phyloP scores from a whole-genome alignment of 2,797 vertebrate genomes.

The Neostethus bicornis region DNA sequence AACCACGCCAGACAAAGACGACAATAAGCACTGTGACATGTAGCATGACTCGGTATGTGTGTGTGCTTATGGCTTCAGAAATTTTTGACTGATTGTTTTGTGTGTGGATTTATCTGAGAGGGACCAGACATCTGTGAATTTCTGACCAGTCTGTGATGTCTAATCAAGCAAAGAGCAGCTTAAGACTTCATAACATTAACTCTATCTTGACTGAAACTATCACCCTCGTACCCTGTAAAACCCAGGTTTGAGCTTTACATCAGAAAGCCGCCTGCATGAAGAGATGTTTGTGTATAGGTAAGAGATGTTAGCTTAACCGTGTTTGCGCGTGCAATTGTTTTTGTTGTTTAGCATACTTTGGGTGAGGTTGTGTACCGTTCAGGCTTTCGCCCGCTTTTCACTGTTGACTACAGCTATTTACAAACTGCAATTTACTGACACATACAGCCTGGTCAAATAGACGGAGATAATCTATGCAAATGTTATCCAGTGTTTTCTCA shows the following conservation, averaged over 20 bases:
- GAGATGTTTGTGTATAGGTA: slow-evolving; percentile 44
- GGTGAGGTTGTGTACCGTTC: neutral
- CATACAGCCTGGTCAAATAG: slow-evolving; percentile 74
- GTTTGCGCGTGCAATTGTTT: slow-evolving; percentile 29
- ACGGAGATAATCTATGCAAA: slow-evolving; percentile 73
- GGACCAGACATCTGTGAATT: slow-evolving; percentile 29
- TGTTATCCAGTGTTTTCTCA: slow-evolving; percentile 61
- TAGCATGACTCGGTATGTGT: slow-evolving; percentile 18
- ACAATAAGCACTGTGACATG: slow-evolving; percentile 49
- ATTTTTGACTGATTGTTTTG: neutral
- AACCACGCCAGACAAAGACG: slow-evolving; percentile 42
- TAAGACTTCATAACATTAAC: slow-evolving; percentile 66
- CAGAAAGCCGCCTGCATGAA: slow-evolving; percentile 22
- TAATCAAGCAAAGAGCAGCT: slow-evolving; percentile 64
- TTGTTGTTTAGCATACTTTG: slow-evolving; percentile 26
- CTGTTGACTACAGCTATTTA: slow-evolving; percentile 62
- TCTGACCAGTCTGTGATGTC: slow-evolving; percentile 61
- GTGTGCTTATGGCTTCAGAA: neutral
- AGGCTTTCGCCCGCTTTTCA: neutral
- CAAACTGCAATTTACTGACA: slow-evolving; percentile 53
- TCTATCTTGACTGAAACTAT: slow-evolving; percentile 48
- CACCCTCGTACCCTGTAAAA: slow-evolving; percentile 2
- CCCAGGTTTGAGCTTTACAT: slow-evolving; percentile 10
- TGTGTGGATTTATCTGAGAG: neutral
- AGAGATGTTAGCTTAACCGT: slow-evolving; percentile 41